phyloP scores from a whole-genome alignment of 2,888 invertebrate species.

The Conchocele bisecta region DNA sequence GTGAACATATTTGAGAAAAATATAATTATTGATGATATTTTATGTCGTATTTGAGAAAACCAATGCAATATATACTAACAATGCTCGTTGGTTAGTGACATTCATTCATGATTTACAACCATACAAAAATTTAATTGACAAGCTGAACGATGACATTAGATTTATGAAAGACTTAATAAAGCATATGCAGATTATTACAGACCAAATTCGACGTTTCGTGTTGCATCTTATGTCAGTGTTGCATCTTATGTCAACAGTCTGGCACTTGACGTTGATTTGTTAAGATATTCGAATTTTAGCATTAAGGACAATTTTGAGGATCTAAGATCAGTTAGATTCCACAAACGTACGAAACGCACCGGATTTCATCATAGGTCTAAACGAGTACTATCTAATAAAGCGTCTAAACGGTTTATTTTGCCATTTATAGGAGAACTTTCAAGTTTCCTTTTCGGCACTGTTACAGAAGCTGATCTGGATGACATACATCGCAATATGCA shows the following conservation, averaged over 20 bases:
- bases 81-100: not conserved
- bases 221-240: too few species aligned
- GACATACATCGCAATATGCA: not conserved
- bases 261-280: not conserved
- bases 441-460: not conserved
- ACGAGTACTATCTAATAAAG: too few species aligned
- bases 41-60: not conserved
- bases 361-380: too few species aligned
- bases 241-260: not conserved
- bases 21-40: conserved; percentile 6
- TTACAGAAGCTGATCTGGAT: not conserved
- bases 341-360: too few species aligned
- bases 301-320: not conserved
- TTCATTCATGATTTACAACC: not conserved
- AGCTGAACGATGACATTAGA: not conserved
- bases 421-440: not conserved
- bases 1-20: too few species aligned
- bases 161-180: not conserved
- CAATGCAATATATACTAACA: not conserved
- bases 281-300: not conserved
- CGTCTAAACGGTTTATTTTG: not conserved
- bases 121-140: not conserved
- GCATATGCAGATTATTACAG: not conserved
- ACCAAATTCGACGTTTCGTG: too few species aligned
- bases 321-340: too few species aligned